phyloP scores from a whole-genome alignment of 35 echinoderm and acorn worm genomes.

The Apostichopus parvimensis region DNA sequence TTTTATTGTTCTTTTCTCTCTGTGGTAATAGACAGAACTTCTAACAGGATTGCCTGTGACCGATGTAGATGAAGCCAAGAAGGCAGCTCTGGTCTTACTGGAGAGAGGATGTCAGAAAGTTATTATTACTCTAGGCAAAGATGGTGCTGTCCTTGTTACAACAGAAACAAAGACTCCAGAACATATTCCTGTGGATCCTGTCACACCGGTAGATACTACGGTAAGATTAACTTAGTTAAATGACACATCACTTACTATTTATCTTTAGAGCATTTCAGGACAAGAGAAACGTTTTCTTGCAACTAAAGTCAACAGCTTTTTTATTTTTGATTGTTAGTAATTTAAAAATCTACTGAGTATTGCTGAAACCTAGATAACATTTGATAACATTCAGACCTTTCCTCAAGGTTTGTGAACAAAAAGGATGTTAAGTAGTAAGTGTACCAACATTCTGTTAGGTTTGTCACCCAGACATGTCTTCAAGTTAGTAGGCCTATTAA shows the following conservation, averaged over 20 bases:
- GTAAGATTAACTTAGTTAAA: neutral
- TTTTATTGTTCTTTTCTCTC: neutral
- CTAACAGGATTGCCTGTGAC: conserved; percentile 81
- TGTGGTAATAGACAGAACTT: conserved; percentile 62
- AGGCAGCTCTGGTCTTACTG: conserved; percentile 64
- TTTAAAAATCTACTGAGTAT: neutral
- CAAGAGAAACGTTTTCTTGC: neutral
- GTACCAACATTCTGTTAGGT: too few species aligned
- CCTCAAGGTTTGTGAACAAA: too few species aligned
- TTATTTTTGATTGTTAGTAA: neutral
- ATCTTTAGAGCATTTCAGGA: neutral
- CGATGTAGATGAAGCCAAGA: conserved; percentile 82
- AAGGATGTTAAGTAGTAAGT: too few species aligned
- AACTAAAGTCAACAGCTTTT: too few species aligned
- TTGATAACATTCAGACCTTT: too few species aligned
- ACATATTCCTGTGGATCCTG: conserved; percentile 62
- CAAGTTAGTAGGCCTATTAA: too few species aligned
- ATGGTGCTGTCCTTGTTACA: conserved; percentile 71
- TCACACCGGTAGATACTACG: neutral
- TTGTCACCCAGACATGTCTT: too few species aligned
- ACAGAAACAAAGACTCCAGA: conserved; percentile 53
- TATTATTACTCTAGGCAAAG: conserved; percentile 81
- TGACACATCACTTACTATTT: neutral
- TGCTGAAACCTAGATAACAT: too few species aligned
- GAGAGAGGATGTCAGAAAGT: conserved; percentile 82